A percentile compares a stretch with the other conserved stretches of the same genome.
These are phyloP conservation scores for Podarcis raffonei DNA, from an alignment of 2,113 vertebrate species.

Conservation along the genomic window DNA sequence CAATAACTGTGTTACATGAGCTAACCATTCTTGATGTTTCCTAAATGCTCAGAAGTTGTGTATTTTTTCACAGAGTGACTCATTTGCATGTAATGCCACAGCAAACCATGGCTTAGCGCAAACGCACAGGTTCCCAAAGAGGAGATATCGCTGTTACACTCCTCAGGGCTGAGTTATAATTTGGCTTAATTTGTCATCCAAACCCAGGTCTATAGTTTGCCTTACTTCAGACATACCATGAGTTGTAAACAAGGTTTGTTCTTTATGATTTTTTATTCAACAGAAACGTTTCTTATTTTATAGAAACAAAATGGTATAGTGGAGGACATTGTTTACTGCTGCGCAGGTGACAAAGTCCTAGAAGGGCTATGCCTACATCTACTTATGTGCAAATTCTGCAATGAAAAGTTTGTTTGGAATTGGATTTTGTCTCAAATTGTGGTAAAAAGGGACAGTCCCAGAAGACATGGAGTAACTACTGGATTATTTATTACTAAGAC, in stretches of 20 bases:
- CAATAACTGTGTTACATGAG: neutral
- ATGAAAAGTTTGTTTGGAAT: neutral
- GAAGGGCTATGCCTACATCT: neutral
- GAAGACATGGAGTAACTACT: neutral
- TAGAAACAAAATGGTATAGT: neutral
- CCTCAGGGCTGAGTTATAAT: no score
- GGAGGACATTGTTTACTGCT: neutral
- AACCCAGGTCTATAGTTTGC: no score
- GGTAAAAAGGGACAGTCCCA: neutral
- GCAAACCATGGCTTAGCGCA: no score
- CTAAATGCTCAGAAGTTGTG: neutral
- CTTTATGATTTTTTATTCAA: no score
- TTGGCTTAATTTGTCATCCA: no score
- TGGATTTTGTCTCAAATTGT: neutral
- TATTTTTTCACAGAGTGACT: neutral
- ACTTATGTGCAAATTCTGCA: neutral
- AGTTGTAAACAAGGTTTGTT: no score
- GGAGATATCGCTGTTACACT: no score
- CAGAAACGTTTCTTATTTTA: no score
- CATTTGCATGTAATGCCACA: neutral
- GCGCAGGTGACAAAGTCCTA: neutral
- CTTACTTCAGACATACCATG: no score
- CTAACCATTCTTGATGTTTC: neutral
- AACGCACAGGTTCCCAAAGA: no score
- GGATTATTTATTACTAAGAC: slow-evolving; percentile 20